Evolutionary conservation across 2,797 vertebrate species (phyloP).

Genomic region (Poecilia velifera): DNA sequence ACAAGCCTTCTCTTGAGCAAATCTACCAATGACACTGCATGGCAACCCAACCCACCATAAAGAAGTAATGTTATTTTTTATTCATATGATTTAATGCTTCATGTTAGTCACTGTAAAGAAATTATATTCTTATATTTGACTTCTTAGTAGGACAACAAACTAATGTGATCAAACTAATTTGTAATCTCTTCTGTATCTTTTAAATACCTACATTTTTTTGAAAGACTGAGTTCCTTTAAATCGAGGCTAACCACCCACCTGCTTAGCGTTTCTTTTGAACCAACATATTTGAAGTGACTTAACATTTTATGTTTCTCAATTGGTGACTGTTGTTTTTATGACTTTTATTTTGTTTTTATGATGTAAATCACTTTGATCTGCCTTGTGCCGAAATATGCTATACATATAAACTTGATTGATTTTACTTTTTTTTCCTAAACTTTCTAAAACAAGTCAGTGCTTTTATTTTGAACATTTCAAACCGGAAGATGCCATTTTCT

Average conservation of each 20-base stretch:
- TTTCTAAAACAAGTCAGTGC: rapidly evolving
- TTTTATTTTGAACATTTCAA: conserved; percentile 42
- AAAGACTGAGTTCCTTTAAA: no score
- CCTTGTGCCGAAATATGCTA: no score
- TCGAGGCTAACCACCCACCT: no score
- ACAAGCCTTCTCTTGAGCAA: background rate
- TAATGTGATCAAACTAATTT: background rate
- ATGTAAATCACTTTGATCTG: no score
- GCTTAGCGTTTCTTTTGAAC: no score
- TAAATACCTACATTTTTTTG: background rate
- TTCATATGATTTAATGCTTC: background rate
- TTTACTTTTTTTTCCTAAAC: background rate
- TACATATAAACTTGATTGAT: no score
- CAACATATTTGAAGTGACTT: no score
- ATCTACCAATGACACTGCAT: background rate
- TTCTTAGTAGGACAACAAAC: background rate
- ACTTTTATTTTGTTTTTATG: no score
- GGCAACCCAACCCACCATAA: background rate
- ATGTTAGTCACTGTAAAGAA: background rate
- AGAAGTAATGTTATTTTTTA: background rate
- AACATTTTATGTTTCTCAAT: no score
- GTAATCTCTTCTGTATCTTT: background rate
- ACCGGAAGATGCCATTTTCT: conserved; percentile 26
- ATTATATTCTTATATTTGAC: background rate
- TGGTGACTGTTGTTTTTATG: no score